Evolutionary conservation across 2,888 invertebrate genomes (phyloP), one percentile per base, ranked within the genome.

Genomic region (Allophyes oxyacanthae): DNA sequence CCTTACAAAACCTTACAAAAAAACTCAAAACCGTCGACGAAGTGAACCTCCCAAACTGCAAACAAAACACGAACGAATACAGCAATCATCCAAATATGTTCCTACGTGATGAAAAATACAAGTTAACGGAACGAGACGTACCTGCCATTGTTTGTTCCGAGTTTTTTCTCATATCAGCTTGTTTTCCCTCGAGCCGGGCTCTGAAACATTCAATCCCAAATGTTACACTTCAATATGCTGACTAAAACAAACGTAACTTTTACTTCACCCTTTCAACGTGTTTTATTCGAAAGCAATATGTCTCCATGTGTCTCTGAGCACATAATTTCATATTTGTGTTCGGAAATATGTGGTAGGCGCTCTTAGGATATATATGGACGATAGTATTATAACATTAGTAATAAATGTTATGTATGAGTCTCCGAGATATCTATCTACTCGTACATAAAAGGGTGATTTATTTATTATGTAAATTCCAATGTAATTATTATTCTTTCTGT

Each of bases 171-270:
- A 81, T 84, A 77, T 73, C 71, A 54, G 62, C 63, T 13, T 68
- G 72, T 78, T 86, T 84, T 82, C 82, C 85, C 86, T 79, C 54
- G 50, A 71, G 81, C 65, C 48, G 64, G 66, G 49, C 43, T 73
- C 88, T 89, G 89, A 70, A 89, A 89, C 85, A 85, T 86, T 82
- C 83, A 76, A 79, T 79, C 75, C 84, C 88, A 87, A 88, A 87
- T 87, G 90, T 88, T 89, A 90, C 88, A 82, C 85, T 89, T 88
- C 91, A 91, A 90, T 91, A 91, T 88, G 90, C 89, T 86, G 87
- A 88, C 88, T 86, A 77, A 81, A 85, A 85, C 82, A 83, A 77
- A 79, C 78, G 79, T 79, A 81, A 89, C 84, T 87, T 87, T 85
- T 83, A 82, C 82, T 84, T 77, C 72, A 62, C 49, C 79, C 77